Base-by-base conservation (phyloP, 2,113 vertebrate genomes). In the Megalops atlanticus region DNA sequence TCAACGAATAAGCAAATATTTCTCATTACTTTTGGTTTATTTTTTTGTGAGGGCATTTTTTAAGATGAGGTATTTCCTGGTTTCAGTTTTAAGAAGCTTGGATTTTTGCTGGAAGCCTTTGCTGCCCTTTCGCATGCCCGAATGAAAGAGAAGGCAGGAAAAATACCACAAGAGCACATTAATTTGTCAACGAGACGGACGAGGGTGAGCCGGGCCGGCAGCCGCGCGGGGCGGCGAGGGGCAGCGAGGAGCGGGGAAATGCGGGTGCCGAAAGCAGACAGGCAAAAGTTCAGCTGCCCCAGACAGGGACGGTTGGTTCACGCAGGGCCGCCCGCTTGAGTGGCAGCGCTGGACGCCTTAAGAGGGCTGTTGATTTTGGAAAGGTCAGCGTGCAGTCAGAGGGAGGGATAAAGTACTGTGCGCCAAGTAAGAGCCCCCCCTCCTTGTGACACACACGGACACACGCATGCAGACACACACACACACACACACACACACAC, bases 351-450 rank as follows among this genome's bases (percentile, higher is more conserved):
- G 82, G 78, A 86, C 86, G 79, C 88, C 87, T 81, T 36, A 38
- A 47, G 72, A 73, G 49, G 49, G n/a, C 33, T 89, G 86, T 91
- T 91, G 91, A 85, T 82, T 84, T 92, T 89, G 90, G 88, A 84
- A 64, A 64, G 80, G 79, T 87, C 45, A 69, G 43, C 31, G 45
- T 80, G 78, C 84, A 84, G 82, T 78, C 85, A 81, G 39, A 21
- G 76, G 72, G 75, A 72, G 76, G 38, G 18, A 77, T 81, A 76
- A 85, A 43, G 52, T 81, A 73, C 47, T 27, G 39, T 82, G 76
- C 64, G 76, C 83, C 81, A 84, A 79, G 86, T 52, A 83, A 81
- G 43, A 81, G 2, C 70, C 78, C n/a, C 38, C 58, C n/a, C 77
- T 8, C 49, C 27, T 0, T 77, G 72, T 47, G 36, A 73, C 64